Evolutionary conservation across 2,888 invertebrate genomes (phyloP).

Genomic region (Lamellibrachia satsuma): DNA sequence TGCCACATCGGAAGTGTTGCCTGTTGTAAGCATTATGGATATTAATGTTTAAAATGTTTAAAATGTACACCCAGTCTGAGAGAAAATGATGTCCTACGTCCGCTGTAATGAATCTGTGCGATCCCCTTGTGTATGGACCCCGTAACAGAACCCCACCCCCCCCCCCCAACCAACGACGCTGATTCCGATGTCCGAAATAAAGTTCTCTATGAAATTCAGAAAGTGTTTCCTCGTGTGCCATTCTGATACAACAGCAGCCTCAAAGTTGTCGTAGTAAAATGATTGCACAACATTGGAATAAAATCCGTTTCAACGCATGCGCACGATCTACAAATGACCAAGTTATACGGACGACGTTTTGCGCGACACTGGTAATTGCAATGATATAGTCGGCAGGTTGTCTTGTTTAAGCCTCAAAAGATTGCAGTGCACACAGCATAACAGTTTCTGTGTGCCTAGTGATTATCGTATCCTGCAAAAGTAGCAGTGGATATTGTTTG

Average conservation of each 20-base stretch:
- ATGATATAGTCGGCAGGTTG: neutral
- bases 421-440: neutral
- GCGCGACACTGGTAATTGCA: neutral
- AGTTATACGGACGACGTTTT: neutral
- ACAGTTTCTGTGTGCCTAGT: neutral
- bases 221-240: neutral
- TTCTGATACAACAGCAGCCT: neutral
- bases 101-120: too few relatives aligned
- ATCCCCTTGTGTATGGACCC: too few relatives aligned
- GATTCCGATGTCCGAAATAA: neutral
- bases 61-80: too few relatives aligned
- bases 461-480: neutral
- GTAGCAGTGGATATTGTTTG: neutral
- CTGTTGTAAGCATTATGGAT: too few relatives aligned
- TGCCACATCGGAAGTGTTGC: too few relatives aligned
- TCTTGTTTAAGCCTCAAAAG: neutral
- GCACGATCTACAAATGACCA: neutral
- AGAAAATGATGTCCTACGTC: too few relatives aligned
- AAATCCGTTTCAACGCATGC: neutral
- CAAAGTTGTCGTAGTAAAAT: neutral
- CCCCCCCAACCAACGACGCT: too few relatives aligned
- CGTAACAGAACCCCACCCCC: too few relatives aligned
- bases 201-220: neutral
- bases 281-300: too few relatives aligned
- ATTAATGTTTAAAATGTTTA: too few relatives aligned